Conservation (phyloP, 2,113 vertebrate species). For the Caranx melampygus region DNA sequence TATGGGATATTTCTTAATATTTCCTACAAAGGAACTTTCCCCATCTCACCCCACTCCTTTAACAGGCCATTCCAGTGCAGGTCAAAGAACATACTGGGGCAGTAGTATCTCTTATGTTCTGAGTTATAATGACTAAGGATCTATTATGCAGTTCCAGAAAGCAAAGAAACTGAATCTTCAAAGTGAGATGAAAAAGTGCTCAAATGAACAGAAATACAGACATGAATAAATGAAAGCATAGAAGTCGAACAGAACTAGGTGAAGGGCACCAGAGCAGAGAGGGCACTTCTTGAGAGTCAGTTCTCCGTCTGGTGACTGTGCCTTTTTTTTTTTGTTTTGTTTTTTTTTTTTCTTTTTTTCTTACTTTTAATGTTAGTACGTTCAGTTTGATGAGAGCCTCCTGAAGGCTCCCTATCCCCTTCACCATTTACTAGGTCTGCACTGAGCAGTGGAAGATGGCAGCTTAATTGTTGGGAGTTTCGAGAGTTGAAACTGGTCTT, state of each 20-base stretch:
- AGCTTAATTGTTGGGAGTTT: conserved; percentile 68
- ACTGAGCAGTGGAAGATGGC: conserved; percentile 75
- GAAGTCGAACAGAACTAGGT: conserved; percentile 46
- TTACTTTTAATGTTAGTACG: conserved; percentile 40
- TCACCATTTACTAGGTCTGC: conserved; percentile 57
- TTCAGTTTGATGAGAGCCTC: conserved; percentile 43
- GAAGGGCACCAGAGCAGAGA: conserved; percentile 75
- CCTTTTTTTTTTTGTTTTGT: neutral
- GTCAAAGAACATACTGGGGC: conserved; percentile 51
- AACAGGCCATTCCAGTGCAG: conserved; percentile 76
- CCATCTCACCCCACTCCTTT: conserved; percentile 23
- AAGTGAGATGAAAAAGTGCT: conserved; percentile 65
- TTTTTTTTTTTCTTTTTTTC: conserved; percentile 12
- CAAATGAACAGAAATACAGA: conserved; percentile 62
- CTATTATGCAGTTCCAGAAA: conserved; percentile 74
- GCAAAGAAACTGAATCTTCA: conserved; percentile 63
- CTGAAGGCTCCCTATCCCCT: conserved; percentile 12
- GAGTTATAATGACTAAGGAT: conserved; percentile 54
- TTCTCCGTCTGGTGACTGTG: conserved; percentile 58
- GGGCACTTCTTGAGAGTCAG: conserved; percentile 79
- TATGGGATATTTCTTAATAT: conserved; percentile 51
- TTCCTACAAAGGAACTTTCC: conserved; percentile 44
- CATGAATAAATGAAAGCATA: conserved; percentile 62
- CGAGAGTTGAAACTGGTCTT: conserved; percentile 46
- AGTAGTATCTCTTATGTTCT: conserved; percentile 52